Conservation (phyloP, 1,140 invertebrate species). For the Scaptodrosophila lebanonensis region DNA sequence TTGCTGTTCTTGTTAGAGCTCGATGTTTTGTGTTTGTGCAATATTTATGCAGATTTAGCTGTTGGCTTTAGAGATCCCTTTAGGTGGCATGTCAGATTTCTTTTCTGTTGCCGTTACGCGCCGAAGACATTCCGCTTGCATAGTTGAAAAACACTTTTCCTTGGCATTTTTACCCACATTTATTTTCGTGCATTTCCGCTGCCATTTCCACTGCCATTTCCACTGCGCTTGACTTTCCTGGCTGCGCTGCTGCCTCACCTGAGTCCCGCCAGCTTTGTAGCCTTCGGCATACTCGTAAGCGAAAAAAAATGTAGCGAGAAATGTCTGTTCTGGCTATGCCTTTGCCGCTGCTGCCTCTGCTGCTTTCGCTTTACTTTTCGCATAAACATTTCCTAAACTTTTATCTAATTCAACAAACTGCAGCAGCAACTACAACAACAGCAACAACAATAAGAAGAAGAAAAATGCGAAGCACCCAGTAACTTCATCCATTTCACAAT, state of each 20-base stretch:
- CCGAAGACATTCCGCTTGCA: too few relatives aligned
- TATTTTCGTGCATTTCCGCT: conserved; percentile 68
- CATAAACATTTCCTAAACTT: conserved; percentile 74
- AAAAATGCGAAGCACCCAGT: background rate
- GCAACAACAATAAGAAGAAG: conserved; percentile 12
- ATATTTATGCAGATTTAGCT: too few relatives aligned
- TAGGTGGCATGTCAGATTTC: too few relatives aligned
- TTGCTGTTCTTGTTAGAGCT: too few relatives aligned
- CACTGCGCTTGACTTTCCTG: background rate
- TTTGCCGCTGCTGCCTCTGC: conserved; percentile 26
- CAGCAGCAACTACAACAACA: conserved; percentile 19
- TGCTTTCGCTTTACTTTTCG: conserved; percentile 56
- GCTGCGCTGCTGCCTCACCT: conserved; percentile 8
- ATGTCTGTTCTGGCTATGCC: conserved; percentile 8
- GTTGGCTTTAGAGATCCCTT: too few relatives aligned
- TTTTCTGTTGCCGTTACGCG: too few relatives aligned
- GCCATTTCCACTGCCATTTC: conserved; percentile 34
- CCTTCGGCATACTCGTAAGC: conserved; percentile 13
- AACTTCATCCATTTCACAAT: conserved; percentile 59
- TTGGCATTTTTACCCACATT: conserved; percentile 67
- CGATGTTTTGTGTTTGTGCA: too few relatives aligned
- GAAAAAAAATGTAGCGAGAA: conserved; percentile 1
- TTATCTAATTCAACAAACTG: conserved; percentile 74
- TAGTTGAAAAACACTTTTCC: conserved; percentile 44
- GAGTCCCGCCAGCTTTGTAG: too few relatives aligned